These are phyloP conservation scores for Crepidodera aurea DNA, from an alignment of 2,888 invertebrate genomes.

Conservation along the genomic window DNA sequence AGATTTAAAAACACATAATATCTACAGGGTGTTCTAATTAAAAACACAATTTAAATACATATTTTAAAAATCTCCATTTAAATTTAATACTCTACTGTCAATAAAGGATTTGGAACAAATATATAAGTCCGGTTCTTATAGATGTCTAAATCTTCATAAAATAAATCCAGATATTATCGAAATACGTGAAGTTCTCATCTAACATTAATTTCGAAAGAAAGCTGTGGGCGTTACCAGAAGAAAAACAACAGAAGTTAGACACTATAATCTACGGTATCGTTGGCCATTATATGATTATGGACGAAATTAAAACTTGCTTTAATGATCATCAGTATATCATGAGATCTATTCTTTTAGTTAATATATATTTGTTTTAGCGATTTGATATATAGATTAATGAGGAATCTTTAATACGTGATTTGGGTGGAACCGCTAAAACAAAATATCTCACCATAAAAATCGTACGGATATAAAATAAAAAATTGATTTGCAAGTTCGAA, in stretches of 20 bases:
- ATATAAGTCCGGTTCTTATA: conserved; percentile 8
- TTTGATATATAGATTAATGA: not conserved
- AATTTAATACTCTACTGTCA: too few relatives aligned
- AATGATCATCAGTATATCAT: conserved; percentile 19
- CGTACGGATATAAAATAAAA: too few relatives aligned
- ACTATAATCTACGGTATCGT: conserved; percentile 37
- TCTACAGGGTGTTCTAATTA: too few relatives aligned
- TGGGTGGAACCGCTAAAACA: too few relatives aligned
- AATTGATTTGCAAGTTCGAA: too few relatives aligned
- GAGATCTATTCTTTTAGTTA: not conserved
- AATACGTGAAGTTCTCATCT: conserved; percentile 48
- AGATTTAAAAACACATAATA: too few relatives aligned
- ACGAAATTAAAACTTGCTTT: conserved; percentile 29
- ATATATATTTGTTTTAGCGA: conserved; percentile 3
- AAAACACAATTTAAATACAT: too few relatives aligned
- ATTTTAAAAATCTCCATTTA: too few relatives aligned
- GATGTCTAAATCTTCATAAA: conserved; percentile 31
- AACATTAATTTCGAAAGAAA: conserved; percentile 51
- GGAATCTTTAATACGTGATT: not conserved
- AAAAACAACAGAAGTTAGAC: conserved; percentile 50
- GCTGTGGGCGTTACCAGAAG: conserved; percentile 47
- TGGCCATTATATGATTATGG: conserved; percentile 27
- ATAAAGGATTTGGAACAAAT: too few relatives aligned
- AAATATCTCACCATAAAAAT: too few relatives aligned
- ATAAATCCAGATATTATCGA: conserved; percentile 47